These are phyloP conservation scores for Meta bourneti DNA, from an alignment of 2,888 invertebrate genomes.

Conservation along the genomic window DNA sequence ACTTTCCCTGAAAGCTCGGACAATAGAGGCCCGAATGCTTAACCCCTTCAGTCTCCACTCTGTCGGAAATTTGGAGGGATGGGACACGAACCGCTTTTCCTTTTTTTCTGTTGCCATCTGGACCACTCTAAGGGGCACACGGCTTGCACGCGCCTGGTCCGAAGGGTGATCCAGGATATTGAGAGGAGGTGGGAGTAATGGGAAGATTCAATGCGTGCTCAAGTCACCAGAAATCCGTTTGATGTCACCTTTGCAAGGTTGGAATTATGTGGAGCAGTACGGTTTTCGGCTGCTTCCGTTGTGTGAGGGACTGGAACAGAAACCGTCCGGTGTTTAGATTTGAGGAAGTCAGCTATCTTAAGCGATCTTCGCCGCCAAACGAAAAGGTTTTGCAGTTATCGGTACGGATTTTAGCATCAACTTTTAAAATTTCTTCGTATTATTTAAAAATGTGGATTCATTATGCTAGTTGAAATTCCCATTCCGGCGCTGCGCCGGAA, in stretches of 20 bases:
- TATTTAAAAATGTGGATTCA: too few species aligned
- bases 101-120: conserved; percentile 31
- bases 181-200: conserved; percentile 9
- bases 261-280: neutral
- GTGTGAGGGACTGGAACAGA: too few species aligned
- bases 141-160: conserved; percentile 32
- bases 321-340: too few species aligned
- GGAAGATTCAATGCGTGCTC: conserved; percentile 18
- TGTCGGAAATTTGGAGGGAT: conserved; percentile 3
- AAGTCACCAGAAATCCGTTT: conserved; percentile 11
- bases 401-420: too few species aligned
- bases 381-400: too few species aligned
- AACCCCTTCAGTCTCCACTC: conserved; percentile 31
- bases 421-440: too few species aligned
- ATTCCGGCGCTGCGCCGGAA: too few species aligned
- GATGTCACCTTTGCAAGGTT: neutral
- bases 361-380: too few species aligned
- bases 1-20: conserved; percentile 9
- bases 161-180: neutral
- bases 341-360: too few species aligned
- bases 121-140: neutral
- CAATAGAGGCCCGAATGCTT: conserved; percentile 36
- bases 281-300: neutral
- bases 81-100: neutral
- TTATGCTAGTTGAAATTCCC: too few species aligned